A percentile compares a stretch with the other conserved stretches of the same genome.
phyloP scores from a whole-genome alignment of 2,113 vertebrate species.

The Hydrochoerus hydrochaeris region DNA sequence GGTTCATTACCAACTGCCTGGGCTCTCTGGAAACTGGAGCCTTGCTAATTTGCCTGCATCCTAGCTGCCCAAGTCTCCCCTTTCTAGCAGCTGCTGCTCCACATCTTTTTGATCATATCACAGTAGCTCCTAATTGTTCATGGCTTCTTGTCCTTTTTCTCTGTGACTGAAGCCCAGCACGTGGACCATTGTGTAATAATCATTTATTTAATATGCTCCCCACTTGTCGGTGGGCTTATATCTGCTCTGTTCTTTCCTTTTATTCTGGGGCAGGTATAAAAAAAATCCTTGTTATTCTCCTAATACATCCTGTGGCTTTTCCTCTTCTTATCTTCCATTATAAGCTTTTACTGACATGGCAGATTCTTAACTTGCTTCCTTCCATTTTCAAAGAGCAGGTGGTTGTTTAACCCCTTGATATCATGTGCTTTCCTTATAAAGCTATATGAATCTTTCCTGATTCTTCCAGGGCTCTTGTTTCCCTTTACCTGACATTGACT shows the following conservation, averaged over 20 bases:
- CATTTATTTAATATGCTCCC: neutral
- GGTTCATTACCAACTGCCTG: neutral
- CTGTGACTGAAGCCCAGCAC: neutral
- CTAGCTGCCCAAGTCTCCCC: neutral
- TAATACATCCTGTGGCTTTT: neutral
- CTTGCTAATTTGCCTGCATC: conserved; percentile 12
- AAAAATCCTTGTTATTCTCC: neutral
- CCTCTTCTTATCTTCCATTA: neutral
- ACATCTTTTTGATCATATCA: neutral
- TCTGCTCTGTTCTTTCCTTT: neutral
- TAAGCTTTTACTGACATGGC: conserved; percentile 38
- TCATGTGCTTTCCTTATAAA: neutral
- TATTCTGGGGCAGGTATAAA: neutral
- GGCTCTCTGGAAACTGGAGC: neutral
- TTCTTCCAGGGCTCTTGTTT: neutral
- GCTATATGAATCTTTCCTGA: neutral
- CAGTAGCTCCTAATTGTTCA: neutral
- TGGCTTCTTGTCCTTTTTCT: neutral
- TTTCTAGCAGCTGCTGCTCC: neutral
- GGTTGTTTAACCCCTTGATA: neutral
- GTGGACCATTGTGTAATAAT: conserved; percentile 12
- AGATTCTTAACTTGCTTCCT: conserved; percentile 32
- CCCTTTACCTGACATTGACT: neutral
- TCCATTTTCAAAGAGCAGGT: neutral
- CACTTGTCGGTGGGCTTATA: neutral